Base-by-base conservation (phyloP, 1,140 invertebrate genomes). In the Pogonognathellus flavescens region DNA sequence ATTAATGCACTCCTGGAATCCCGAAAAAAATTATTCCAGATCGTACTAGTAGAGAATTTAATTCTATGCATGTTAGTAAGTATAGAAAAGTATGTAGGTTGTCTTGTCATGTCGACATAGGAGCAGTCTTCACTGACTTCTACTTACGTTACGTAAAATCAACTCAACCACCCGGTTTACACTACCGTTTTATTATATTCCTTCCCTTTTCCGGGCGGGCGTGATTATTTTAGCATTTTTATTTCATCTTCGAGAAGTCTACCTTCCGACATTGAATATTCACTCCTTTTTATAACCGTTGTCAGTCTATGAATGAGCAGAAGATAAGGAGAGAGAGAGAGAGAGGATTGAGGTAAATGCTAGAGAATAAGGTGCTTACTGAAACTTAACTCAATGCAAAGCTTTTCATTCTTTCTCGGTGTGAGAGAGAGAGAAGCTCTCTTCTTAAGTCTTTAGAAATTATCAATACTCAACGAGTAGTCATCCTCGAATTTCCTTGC, bases 1-100 rank as follows among this genome's bases (percentile, higher is more conserved):
- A 87, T 88, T 89, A 88, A 88, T 88, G 86, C 87, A 87, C 88
- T 88, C 88, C 87, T 88, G 87, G 88, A 89, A 86, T 88, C 86
- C 86, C 52, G 81, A 86, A 86, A 85, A 85, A 86, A 86, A 86
- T 86, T 86, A 83, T 86, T 76, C 72, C 60, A 82, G 60, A 83
- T 83, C 20, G 53, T 80, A 80, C 20, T 70, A 50, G 83, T 72
- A 18, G 83, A 82, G 53, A 85, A 85, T 85, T 85, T 81, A 80
- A 84, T 84, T 84, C 84, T 84, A 84, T 76, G 62, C 70, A 85
- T 81, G 60, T 83, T 31, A 59, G 82, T 66, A 70, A 41, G 31
- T 41, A 41, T 41, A 41, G 70, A 52, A 16, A 72, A 84, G 83
- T 70, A 62, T 83, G 57, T 57, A 62, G 57, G 81, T 49, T 53